Evolutionary conservation across 2,888 invertebrate species (phyloP), one percentile per base, ranked within the genome.

Genomic region (Dione juno): DNA sequence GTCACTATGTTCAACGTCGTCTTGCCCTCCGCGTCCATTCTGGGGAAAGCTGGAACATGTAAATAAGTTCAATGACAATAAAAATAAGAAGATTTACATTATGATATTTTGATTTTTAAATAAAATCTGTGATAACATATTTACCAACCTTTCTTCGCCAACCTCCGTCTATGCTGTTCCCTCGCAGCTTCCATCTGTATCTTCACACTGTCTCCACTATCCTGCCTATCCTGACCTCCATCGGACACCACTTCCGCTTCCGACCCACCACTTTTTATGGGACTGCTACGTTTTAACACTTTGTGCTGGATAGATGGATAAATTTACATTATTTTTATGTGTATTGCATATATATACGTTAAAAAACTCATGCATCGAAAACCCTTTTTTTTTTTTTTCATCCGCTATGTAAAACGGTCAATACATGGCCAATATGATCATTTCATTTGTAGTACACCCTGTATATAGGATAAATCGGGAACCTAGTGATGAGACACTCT

Each of bases 1-100:
- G 88, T 85, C 71, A 99, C 94, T 69, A 99, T 95, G 79, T 97
- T 96, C 28, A 99, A 88, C 40, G 98, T 97, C 0, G 98, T 98
- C 50, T 96, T 97, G 21, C 99, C 99, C 80, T 98, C 98, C 52
- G 96, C 94, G 77, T 96, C 95, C 88, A 98, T 97, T 40, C 98
- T 94, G 28, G 99, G 94, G 84, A 98, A 99, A 19, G 97, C 97
- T 96, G 96, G 13, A 54, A n/a, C n/a, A n/a, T n/a, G n/a, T n/a
- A n/a, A n/a, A n/a, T n/a, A n/a, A n/a, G n/a, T n/a, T n/a, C n/a
- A n/a, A n/a, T n/a, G n/a, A n/a, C n/a, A n/a, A n/a, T n/a, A n/a
- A n/a, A n/a, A n/a, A n/a, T n/a, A n/a, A n/a, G n/a, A n/a, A n/a
- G n/a, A n/a, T n/a, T n/a, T n/a, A n/a, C n/a, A n/a, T n/a, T n/a